Percentiles rank a stretch among this genome's conserved stretches.
Conservation (phyloP, 1,140 invertebrate species). For the Hylaeus anthracinus region DNA sequence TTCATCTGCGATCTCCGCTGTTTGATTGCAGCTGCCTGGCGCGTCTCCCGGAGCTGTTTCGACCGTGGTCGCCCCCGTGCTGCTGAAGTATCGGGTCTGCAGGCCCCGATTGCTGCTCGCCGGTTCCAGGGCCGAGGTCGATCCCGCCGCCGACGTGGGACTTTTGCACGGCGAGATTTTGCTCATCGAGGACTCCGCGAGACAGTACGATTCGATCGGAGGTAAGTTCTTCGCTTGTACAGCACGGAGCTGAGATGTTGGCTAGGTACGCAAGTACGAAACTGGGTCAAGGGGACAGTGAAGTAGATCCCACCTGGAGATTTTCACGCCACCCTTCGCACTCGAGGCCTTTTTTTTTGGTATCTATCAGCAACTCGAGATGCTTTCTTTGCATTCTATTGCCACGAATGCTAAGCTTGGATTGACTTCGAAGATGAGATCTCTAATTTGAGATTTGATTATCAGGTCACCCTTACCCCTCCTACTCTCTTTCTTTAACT, state of each 20-base stretch:
- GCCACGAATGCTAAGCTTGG: too few species aligned
- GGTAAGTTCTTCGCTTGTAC: constrained; percentile 67
- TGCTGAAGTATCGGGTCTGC: constrained; percentile 80
- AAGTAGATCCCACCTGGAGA: too few species aligned
- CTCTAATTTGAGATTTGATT: too few species aligned
- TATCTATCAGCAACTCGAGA: too few species aligned
- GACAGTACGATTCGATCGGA: constrained; percentile 78
- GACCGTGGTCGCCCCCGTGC: constrained; percentile 80
- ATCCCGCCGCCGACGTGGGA: constrained; percentile 82
- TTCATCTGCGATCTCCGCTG: background rate
- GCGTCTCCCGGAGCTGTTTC: constrained; percentile 77
- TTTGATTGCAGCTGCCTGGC: constrained; percentile 71
- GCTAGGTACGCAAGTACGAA: too few species aligned
- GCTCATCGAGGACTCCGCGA: constrained; percentile 83
- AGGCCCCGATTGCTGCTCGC: constrained; percentile 81
- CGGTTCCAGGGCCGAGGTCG: constrained; percentile 84
- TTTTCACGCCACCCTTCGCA: too few species aligned
- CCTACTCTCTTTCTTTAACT: too few species aligned
- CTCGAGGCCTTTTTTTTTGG: too few species aligned
- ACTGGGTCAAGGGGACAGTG: too few species aligned
- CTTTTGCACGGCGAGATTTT: constrained; percentile 84
- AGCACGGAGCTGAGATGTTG: background rate
- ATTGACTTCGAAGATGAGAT: too few species aligned
- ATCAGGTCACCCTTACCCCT: too few species aligned
- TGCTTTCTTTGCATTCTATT: too few species aligned